Base-by-base conservation (phyloP, 2,113 vertebrate species). In the Hiodon tergisus region DNA sequence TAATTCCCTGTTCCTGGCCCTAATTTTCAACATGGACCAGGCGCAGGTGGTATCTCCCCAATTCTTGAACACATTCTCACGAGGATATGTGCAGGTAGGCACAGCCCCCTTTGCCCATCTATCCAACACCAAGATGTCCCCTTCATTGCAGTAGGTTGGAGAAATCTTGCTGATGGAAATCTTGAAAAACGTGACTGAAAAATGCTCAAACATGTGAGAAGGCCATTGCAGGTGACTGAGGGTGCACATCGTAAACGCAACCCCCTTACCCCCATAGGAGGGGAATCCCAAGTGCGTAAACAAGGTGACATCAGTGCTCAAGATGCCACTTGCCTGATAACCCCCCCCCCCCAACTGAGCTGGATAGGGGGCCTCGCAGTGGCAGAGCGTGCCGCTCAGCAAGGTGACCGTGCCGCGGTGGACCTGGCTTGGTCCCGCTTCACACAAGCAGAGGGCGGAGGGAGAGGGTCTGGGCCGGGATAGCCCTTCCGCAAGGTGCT, bases 401-500 rank as follows among this genome's bases (percentile, higher is more conserved):
- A 17, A 17, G 9, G 13, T 5, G 14, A 6, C 71, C 16, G 31
- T 6, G 31, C 16, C 48, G 57, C 2, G 3, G n/a, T 6, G 47
- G 1, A 62, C n/a, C 72, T 14, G 57, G 11, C 52, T 72, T 0
- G 13, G 71, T 17, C 55, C 70, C 31, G 52, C 62, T 60, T 6
- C 66, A 5, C 58, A 5, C 53, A 4, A 50, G 5, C 47, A 14
- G 4, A 67, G 53, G 61, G 52, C 67, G 63, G 63, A 72, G 6
- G 60, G n/a, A 66, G 76, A 48, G 76, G 81, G 88, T 83, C 83
- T 31, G 84, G 88, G 87, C 87, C 87, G 88, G 90, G 89, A 83
- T 88, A 91, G 87, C 87, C 91, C 90, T 75, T 53, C 51, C 6
- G 76, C 86, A 89, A 90, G 85, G 86, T 92, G 89, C 81, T 80